These are phyloP conservation scores for Drosophila vallismaia DNA, from an alignment of 2,888 invertebrate species.

Conservation along the genomic window DNA sequence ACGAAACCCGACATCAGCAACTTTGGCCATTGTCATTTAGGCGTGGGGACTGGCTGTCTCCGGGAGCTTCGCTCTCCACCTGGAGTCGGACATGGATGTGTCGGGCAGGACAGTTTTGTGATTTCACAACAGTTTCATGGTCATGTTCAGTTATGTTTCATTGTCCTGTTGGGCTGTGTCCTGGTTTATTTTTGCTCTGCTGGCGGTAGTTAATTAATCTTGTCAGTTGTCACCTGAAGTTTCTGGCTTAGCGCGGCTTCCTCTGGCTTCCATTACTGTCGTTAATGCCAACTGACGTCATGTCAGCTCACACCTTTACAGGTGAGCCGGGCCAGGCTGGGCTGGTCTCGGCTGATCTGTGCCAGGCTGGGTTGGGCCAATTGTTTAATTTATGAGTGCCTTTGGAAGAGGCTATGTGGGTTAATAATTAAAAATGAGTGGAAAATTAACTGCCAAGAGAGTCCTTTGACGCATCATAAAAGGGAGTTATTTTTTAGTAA, in stretches of 20 bases:
- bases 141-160: constrained; percentile 38
- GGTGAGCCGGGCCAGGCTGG: constrained; percentile 17
- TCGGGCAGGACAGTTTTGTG: constrained; percentile 23
- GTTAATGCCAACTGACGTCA: constrained; percentile 48
- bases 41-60: constrained; percentile 43
- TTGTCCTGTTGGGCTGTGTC: constrained; percentile 17
- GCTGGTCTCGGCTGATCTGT: constrained; percentile 6
- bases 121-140: constrained; percentile 43
- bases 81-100: constrained; percentile 11
- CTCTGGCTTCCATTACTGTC: constrained; percentile 12
- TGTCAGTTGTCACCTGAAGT: constrained; percentile 62
- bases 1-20: constrained; percentile 33
- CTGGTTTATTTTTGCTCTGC: constrained; percentile 33
- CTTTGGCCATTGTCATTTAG: constrained; percentile 45
- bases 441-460: constrained; percentile 14
- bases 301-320: constrained; percentile 41
- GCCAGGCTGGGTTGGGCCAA: constrained; percentile 24
- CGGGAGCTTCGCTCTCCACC: constrained; percentile 11
- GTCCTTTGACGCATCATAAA: constrained; percentile 5
- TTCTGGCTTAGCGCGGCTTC: constrained; percentile 53
- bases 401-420: constrained; percentile 18
- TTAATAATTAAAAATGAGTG: constrained; percentile 35
- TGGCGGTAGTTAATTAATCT: constrained; percentile 64
- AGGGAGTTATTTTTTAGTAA: too few relatives aligned
- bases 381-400: constrained; percentile 34